These are phyloP conservation scores for Microtus montanus DNA, from an alignment of 2,113 vertebrate genomes.

Conservation along the genomic window DNA sequence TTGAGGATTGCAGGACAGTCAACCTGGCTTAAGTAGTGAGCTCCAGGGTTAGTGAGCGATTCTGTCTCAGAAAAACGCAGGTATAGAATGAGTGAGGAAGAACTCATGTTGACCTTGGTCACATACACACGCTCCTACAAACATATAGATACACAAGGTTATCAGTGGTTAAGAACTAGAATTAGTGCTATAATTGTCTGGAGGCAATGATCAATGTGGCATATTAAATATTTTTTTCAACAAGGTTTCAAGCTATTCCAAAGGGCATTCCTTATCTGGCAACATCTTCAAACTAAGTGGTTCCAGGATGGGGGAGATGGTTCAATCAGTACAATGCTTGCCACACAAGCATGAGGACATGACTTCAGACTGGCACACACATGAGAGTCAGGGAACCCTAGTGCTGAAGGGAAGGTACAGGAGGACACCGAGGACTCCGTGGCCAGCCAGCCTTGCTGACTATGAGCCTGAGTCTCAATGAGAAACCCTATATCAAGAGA, in stretches of 20 bases:
- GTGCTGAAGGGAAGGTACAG: neutral
- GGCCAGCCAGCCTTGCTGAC: neutral
- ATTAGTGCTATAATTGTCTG: neutral
- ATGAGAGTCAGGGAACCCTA: neutral
- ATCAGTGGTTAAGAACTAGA: neutral
- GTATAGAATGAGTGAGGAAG: neutral
- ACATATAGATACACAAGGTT: neutral
- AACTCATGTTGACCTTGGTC: neutral
- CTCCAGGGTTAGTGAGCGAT: neutral
- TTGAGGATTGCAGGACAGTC: neutral
- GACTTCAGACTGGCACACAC: neutral
- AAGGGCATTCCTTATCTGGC: neutral
- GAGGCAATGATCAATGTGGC: neutral
- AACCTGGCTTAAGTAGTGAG: neutral
- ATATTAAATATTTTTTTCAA: neutral
- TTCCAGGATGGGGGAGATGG: neutral
- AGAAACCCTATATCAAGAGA: neutral
- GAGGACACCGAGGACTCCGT: neutral
- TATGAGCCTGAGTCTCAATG: neutral
- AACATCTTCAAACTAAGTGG: neutral
- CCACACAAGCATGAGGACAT: neutral
- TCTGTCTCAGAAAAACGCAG: neutral
- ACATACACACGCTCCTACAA: neutral
- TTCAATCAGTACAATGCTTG: neutral
- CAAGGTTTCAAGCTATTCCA: neutral